A percentile compares a stretch with the other conserved stretches of the same genome.
phyloP scores from a whole-genome alignment of 2,888 invertebrate species.

The Chymomyza procnemis region DNA sequence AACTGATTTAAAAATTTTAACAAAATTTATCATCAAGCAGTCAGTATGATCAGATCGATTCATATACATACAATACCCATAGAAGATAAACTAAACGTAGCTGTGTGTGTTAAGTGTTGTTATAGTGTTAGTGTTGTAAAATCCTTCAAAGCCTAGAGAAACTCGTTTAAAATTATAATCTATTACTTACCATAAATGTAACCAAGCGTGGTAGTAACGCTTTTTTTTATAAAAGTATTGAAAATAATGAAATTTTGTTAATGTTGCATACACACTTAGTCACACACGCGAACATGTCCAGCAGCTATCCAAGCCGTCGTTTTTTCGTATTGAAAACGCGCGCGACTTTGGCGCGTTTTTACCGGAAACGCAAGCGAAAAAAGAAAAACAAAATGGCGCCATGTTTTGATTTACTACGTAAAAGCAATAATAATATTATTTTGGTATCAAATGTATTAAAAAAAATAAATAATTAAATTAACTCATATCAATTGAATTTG shows the following conservation, averaged over 20 bases:
- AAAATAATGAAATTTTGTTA: constrained; percentile 65
- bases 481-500: background rate
- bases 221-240: constrained; percentile 73
- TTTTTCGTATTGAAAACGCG: background rate
- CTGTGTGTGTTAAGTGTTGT: constrained; percentile 43
- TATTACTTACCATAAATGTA: constrained; percentile 49
- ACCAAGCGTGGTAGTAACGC: constrained; percentile 66
- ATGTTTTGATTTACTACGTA: background rate
- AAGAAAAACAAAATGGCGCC: constrained; percentile 19
- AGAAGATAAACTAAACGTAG: background rate
- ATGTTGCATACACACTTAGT: constrained; percentile 57
- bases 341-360: background rate
- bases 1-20: constrained; percentile 24
- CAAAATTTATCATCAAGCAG: background rate
- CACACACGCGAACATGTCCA: constrained; percentile 5
- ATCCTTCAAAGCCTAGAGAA: background rate
- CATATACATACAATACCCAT: background rate
- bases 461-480: background rate
- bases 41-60: background rate
- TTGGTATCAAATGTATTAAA: no score
- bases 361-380: constrained; percentile 22
- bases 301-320: constrained; percentile 42
- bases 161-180: background rate
- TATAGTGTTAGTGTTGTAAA: constrained; percentile 1
- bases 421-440: background rate